Evolutionary conservation across 2,888 invertebrate species (phyloP).

Genomic region (Apodemia zela): DNA sequence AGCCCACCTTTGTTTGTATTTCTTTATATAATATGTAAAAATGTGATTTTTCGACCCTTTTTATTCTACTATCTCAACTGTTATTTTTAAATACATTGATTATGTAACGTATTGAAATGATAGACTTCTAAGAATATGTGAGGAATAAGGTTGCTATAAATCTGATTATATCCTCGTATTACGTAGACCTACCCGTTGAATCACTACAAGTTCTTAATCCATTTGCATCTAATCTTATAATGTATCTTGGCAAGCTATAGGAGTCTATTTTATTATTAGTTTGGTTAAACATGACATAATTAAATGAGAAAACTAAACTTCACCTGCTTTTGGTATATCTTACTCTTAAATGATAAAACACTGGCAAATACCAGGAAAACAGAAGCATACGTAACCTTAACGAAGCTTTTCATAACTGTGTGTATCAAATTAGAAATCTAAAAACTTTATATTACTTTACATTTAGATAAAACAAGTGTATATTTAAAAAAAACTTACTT

Average conservation of each 20-base stretch:
- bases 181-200: slow-evolving; percentile 63
- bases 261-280: slow-evolving; percentile 15
- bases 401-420: no score
- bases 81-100: background rate
- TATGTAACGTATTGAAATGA: background rate
- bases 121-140: slow-evolving; percentile 27
- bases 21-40: background rate
- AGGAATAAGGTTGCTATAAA: slow-evolving; percentile 39
- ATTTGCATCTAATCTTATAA: slow-evolving; percentile 79
- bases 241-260: slow-evolving; percentile 59
- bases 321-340: no score
- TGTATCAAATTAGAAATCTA: no score
- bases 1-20: background rate
- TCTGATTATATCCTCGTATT: slow-evolving; percentile 59
- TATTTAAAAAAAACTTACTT: no score
- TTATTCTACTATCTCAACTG: no score
- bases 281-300: background rate
- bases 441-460: no score
- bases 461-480: no score
- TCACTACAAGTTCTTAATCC: slow-evolving; percentile 74
- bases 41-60: no score
- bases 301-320: background rate
- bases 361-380: no score
- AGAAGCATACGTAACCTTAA: no score
- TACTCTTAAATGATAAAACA: no score